A percentile compares a stretch with the other conserved stretches of the same genome.
phyloP scores from a whole-genome alignment of 2,888 invertebrate genomes.

The Pristionchus exspectatus region DNA sequence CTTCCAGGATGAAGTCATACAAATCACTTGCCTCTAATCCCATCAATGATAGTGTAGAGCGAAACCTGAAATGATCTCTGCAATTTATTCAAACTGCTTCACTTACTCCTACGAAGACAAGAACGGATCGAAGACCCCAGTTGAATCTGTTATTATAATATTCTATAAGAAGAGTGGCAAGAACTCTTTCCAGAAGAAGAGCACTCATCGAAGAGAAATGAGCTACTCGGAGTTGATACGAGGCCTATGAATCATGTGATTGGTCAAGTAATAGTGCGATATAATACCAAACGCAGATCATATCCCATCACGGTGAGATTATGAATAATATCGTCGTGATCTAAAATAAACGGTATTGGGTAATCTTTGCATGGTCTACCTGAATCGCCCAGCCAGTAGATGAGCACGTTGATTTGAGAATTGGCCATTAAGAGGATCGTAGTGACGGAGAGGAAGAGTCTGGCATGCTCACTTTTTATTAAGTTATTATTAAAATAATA shows the following conservation, averaged over 20 bases:
- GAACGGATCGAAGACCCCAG: not conserved
- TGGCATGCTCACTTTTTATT: not conserved
- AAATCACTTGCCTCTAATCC: not conserved
- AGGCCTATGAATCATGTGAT: not conserved
- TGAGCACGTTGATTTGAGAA: not conserved
- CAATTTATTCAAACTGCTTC: not conserved
- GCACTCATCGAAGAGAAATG: not conserved
- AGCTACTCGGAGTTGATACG: not conserved
- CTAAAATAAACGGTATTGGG: not conserved
- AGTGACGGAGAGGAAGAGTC: not conserved
- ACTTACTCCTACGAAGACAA: not conserved
- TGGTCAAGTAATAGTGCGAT: not conserved
- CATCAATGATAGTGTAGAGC: not conserved
- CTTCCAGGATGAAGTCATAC: too few relatives aligned
- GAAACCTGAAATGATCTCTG: not conserved
- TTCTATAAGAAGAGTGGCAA: slow-evolving; percentile 29
- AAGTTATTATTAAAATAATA: not conserved
- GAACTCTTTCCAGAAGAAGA: not conserved
- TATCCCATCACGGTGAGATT: not conserved
- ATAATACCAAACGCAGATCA: not conserved
- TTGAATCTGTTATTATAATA: not conserved
- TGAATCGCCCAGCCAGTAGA: not conserved
- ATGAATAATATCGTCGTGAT: not conserved
- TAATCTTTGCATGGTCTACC: not conserved
- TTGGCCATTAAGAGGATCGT: not conserved